phyloP scores from a whole-genome alignment of 2,797 vertebrate species.

The Psittacula derbiana region DNA sequence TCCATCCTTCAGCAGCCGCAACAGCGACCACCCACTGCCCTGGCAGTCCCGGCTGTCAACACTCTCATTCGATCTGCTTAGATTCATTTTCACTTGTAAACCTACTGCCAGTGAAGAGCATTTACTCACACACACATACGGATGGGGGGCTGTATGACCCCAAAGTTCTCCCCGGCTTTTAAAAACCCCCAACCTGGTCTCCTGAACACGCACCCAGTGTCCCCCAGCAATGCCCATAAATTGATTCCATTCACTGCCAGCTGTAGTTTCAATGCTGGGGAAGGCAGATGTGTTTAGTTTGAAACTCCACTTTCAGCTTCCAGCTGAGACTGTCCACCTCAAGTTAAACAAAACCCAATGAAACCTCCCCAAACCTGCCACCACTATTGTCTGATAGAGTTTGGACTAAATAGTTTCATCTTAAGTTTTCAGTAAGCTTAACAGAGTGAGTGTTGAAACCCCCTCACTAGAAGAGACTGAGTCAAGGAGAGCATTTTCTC shows the following conservation, averaged over 20 bases:
- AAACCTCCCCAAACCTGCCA: background rate
- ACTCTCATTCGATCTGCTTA: background rate
- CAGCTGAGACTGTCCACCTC: background rate
- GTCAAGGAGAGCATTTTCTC: background rate
- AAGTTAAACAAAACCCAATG: background rate
- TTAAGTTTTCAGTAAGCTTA: background rate
- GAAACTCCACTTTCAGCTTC: background rate
- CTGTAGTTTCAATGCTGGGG: background rate
- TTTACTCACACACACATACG: background rate
- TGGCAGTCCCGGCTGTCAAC: fast-evolving
- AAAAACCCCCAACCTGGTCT: background rate
- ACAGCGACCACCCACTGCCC: background rate
- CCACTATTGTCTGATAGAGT: background rate
- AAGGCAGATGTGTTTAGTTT: background rate
- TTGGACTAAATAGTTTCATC: background rate
- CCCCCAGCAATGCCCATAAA: background rate
- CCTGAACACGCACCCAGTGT: fast-evolving
- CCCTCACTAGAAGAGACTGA: background rate
- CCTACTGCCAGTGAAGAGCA: background rate
- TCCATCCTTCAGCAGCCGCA: fast-evolving
- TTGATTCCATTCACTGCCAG: background rate
- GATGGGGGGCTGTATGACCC: background rate
- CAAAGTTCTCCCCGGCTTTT: background rate
- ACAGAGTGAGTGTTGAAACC: background rate
- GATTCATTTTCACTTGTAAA: background rate